These are phyloP conservation scores for Nomada goodeniana DNA, from an alignment of 2,888 invertebrate species.

Conservation along the genomic window DNA sequence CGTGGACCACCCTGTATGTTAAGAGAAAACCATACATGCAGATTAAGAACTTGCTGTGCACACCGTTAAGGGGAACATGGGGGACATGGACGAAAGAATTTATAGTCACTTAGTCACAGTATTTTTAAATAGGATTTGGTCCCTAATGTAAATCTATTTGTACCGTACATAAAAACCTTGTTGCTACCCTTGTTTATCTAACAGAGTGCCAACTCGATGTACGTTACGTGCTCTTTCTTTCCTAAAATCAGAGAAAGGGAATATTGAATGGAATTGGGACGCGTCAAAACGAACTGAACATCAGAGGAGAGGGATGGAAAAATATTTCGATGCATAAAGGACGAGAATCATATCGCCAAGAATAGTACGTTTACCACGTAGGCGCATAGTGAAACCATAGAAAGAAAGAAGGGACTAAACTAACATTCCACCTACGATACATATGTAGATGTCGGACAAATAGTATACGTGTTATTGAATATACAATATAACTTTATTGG, in stretches of 20 bases:
- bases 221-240: not conserved
- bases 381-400: conserved; percentile 5
- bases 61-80: conserved; percentile 23
- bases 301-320: not conserved
- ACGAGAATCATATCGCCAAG: conserved; percentile 12
- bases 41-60: conserved; percentile 53
- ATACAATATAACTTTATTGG: conserved; percentile 81
- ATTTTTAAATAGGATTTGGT: conserved; percentile 69
- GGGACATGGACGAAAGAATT: conserved; percentile 54
- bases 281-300: not conserved
- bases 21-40: conserved; percentile 39
- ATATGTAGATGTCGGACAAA: conserved; percentile 1
- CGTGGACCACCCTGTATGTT: conserved; percentile 9
- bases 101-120: conserved; percentile 54
- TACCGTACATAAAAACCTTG: conserved; percentile 47
- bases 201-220: conserved; percentile 35
- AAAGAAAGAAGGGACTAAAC: conserved; percentile 30
- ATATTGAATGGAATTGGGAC: not conserved
- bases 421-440: conserved; percentile 22
- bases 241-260: too few species aligned
- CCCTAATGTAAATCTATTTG: conserved; percentile 70
- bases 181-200: conserved; percentile 55
- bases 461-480: conserved; percentile 72
- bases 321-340: conserved; percentile 1
- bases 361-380: not conserved